phyloP scores from a whole-genome alignment of 2,113 vertebrate genomes.

The Caloenas nicobarica region DNA sequence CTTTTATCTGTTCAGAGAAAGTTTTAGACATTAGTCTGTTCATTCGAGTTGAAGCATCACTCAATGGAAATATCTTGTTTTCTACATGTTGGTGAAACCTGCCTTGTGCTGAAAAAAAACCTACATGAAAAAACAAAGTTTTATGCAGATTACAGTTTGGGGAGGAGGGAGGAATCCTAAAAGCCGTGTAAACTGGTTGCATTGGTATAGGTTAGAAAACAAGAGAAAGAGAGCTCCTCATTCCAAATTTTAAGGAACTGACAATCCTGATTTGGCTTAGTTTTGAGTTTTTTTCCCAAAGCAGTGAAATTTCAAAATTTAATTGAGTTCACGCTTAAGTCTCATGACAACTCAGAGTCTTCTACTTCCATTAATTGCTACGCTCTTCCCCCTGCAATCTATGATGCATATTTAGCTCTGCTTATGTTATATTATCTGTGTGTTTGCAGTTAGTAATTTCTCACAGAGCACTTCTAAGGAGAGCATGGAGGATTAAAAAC shows the following conservation, averaged over 20 bases:
- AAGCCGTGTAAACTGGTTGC: background rate
- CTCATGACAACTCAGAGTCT: background rate
- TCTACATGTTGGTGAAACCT: background rate
- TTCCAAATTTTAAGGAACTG: background rate
- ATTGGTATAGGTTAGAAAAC: background rate
- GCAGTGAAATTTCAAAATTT: background rate
- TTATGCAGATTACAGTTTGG: background rate
- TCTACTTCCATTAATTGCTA: background rate
- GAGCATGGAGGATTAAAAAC: background rate
- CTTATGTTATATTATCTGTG: background rate
- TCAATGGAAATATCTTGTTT: background rate
- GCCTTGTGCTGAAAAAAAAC: background rate
- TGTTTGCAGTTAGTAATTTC: background rate
- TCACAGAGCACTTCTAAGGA: background rate
- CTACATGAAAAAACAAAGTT: fast-evolving
- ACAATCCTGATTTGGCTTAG: background rate
- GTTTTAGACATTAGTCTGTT: background rate
- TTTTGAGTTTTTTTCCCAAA: background rate
- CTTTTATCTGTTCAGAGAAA: background rate
- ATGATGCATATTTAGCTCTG: background rate
- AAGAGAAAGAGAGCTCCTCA: background rate
- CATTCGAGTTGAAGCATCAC: background rate
- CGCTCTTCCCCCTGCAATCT: background rate
- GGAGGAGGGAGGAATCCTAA: background rate
- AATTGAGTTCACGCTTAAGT: background rate